Conservation (phyloP, 2,113 vertebrate species). For the Synchiropus splendidus region DNA sequence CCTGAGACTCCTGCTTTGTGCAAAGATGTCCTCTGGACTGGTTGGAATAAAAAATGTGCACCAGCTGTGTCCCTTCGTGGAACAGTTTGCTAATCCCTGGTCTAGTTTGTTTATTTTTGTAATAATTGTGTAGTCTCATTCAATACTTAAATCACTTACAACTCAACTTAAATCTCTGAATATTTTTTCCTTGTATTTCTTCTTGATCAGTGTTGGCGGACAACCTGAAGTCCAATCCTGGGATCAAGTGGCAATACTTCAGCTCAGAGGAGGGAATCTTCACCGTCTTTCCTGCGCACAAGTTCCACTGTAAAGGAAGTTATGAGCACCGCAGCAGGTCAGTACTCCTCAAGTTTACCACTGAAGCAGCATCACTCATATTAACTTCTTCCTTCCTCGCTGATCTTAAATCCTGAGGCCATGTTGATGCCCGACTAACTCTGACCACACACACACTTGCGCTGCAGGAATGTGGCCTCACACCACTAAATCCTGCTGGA, state of each 20-base stretch:
- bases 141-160: too few species aligned
- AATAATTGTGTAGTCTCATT: too few species aligned
- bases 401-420: conserved; percentile 41
- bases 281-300: conserved; percentile 95
- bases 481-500: conserved; percentile 45
- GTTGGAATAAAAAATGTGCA: too few species aligned
- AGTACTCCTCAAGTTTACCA: neutral
- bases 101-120: too few species aligned
- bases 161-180: too few species aligned
- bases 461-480: conserved; percentile 44
- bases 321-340: conserved; percentile 97
- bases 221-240: conserved; percentile 97
- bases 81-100: too few species aligned
- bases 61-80: too few species aligned
- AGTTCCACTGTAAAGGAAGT: conserved; percentile 91
- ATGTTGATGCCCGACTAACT: conserved; percentile 36
- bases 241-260: conserved; percentile 99
- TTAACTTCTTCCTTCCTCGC: conserved; percentile 15
- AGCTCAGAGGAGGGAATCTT: conserved; percentile 98
- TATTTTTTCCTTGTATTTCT: conserved; percentile 1
- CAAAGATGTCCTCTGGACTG: too few species aligned
- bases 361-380: neutral
- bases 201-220: conserved; percentile 81
- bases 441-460: conserved; percentile 42
- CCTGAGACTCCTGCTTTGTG: too few species aligned